Conservation (phyloP, 2,797 vertebrate species). For the Melanotaenia trifasciata region DNA sequence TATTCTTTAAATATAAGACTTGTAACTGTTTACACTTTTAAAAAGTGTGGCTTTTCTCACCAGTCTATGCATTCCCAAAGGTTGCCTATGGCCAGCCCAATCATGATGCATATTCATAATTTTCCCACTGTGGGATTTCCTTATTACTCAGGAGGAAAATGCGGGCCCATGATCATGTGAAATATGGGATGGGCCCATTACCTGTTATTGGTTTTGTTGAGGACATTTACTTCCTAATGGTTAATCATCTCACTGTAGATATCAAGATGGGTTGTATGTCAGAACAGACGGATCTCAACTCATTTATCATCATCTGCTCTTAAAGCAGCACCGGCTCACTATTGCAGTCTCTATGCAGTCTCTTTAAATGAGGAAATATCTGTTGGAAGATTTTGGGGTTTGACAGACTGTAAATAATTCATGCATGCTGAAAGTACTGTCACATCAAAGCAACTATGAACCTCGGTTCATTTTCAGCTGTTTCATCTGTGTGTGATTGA, state of each 20-base stretch:
- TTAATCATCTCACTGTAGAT: conserved; percentile 66
- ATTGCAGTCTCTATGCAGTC: conserved; percentile 2
- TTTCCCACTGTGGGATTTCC: conserved; percentile 36
- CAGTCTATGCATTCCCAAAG: conserved; percentile 44
- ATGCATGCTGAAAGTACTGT: conserved; percentile 44
- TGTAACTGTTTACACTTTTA: conserved; percentile 38
- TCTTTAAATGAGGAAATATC: conserved; percentile 42
- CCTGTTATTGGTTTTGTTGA: conserved; percentile 62
- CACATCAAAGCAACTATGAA: conserved; percentile 56
- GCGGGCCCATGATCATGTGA: conserved; percentile 42
- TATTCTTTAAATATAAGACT: conserved; percentile 48
- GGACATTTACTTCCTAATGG: conserved; percentile 54
- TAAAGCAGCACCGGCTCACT: conserved; percentile 14
- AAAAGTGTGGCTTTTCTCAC: conserved; percentile 35
- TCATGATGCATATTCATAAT: conserved; percentile 48
- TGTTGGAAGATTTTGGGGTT: conserved; percentile 49
- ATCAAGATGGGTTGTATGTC: conserved; percentile 64
- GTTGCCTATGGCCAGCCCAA: conserved; percentile 32
- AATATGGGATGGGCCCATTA: conserved; percentile 33
- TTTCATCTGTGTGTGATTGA: conserved; percentile 47
- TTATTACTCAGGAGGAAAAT: conserved; percentile 43
- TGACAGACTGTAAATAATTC: conserved; percentile 61
- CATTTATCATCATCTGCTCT: conserved; percentile 49
- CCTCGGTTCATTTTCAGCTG: conserved; percentile 44
- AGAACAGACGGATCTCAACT: conserved; percentile 34